A percentile compares a stretch with the other conserved stretches of the same genome.
These are phyloP conservation scores for Aythya baeri DNA, from an alignment of 2,113 vertebrate genomes.

Conservation along the genomic window DNA sequence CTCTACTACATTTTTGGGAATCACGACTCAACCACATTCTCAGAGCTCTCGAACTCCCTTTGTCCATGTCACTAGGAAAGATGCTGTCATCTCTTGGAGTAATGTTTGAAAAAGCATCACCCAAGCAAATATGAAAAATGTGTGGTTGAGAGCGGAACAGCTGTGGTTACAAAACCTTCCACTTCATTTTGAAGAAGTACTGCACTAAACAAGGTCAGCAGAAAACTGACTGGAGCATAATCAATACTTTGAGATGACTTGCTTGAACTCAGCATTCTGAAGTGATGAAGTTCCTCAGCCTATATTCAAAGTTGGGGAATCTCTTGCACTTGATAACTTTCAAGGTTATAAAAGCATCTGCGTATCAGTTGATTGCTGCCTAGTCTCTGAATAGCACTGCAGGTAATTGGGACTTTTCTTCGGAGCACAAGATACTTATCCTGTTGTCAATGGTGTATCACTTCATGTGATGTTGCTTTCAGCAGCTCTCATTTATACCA, in stretches of 20 bases:
- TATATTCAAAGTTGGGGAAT: neutral
- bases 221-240: neutral
- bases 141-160: neutral
- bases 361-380: neutral
- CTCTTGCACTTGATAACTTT: neutral
- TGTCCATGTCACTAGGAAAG: neutral
- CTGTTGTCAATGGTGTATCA: neutral
- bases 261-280: neutral
- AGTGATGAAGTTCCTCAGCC: neutral
- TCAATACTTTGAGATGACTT: neutral
- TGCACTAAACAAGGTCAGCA: neutral
- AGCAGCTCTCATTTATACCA: constrained; percentile 12
- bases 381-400: neutral
- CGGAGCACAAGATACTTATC: neutral
- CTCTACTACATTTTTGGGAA: neutral
- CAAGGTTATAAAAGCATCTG: neutral
- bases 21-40: neutral
- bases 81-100: neutral
- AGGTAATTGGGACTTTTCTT: neutral
- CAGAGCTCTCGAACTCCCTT: neutral
- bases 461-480: constrained; percentile 47
- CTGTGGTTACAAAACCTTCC: neutral
- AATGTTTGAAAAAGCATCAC: neutral
- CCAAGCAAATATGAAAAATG: neutral
- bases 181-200: neutral